Percentiles rank a stretch among this genome's conserved stretches.
These are phyloP conservation scores for Euthynnus affinis DNA, from an alignment of 2,797 vertebrate species.

Conservation along the genomic window DNA sequence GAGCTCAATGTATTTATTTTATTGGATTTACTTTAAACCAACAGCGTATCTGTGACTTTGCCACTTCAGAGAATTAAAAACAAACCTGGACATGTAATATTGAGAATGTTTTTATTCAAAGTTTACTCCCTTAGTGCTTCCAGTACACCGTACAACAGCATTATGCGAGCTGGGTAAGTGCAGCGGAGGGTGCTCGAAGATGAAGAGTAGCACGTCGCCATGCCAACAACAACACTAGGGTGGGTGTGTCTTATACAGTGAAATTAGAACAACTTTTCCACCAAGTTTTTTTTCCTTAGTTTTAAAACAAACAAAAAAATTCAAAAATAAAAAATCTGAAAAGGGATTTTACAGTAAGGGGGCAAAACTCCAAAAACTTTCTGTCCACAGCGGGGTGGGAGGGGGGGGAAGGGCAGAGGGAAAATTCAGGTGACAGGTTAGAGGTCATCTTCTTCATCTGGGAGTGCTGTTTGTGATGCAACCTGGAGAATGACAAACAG, in stretches of 20 bases:
- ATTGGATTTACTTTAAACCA: not conserved
- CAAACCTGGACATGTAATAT: conserved; percentile 64
- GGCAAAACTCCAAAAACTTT: conserved; percentile 75
- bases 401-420: conserved; percentile 10
- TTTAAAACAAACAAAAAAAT: conserved; percentile 84
- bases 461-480: conserved; percentile 89
- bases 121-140: conserved; percentile 84
- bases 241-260: conserved; percentile 82
- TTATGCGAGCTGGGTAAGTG: conserved; percentile 78
- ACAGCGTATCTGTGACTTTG: not conserved
- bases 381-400: conserved; percentile 63
- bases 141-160: conserved; percentile 82
- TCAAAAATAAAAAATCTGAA: conserved; percentile 88
- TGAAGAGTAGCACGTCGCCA: conserved; percentile 77
- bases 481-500: conserved; percentile 66
- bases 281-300: conserved; percentile 71
- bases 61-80: not conserved
- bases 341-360: conserved; percentile 86
- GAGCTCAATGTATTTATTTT: not conserved
- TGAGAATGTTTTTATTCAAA: conserved; percentile 91
- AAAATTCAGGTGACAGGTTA: conserved; percentile 82
- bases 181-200: conserved; percentile 76
- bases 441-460: conserved; percentile 91
- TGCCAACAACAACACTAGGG: conserved; percentile 80
- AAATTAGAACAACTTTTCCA: conserved; percentile 83